These are phyloP conservation scores for Drosophila leonis DNA, from an alignment of 2,888 invertebrate species.

Conservation along the genomic window DNA sequence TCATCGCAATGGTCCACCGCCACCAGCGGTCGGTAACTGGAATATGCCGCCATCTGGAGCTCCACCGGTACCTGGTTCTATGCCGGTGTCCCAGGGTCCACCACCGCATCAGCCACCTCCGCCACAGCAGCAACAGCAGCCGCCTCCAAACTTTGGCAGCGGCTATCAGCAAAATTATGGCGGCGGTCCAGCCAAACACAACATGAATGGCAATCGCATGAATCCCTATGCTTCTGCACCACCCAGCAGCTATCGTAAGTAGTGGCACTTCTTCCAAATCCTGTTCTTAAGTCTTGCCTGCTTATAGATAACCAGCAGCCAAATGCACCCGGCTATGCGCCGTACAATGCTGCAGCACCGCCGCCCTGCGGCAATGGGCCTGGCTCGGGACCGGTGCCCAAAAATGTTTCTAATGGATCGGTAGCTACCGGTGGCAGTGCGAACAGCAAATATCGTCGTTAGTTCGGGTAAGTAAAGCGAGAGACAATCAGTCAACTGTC, in stretches of 20 bases:
- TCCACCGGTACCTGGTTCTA: slow-evolving; percentile 64
- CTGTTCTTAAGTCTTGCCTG: not conserved
- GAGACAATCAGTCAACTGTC: slow-evolving; percentile 6
- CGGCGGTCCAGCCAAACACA: slow-evolving; percentile 93
- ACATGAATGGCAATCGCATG: slow-evolving; percentile 90
- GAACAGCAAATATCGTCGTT: slow-evolving; percentile 77
- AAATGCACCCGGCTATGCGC: slow-evolving; percentile 62
- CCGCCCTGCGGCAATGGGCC: slow-evolving; percentile 57
- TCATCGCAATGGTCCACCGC: slow-evolving; percentile 69
- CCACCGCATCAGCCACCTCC: slow-evolving; percentile 60
- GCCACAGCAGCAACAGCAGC: slow-evolving; percentile 51
- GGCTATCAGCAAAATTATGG: slow-evolving; percentile 93
- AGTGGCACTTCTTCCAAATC: not conserved
- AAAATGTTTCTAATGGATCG: slow-evolving; percentile 68
- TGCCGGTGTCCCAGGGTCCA: slow-evolving; percentile 59
- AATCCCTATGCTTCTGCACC: slow-evolving; percentile 86
- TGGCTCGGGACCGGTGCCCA: slow-evolving; percentile 58
- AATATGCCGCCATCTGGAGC: slow-evolving; percentile 61
- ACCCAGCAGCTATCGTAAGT: slow-evolving; percentile 73
- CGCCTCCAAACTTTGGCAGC: slow-evolving; percentile 85
- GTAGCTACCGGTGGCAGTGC: slow-evolving; percentile 64
- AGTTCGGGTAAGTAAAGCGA: slow-evolving; percentile 57
- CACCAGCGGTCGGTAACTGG: slow-evolving; percentile 68
- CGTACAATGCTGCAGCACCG: slow-evolving; percentile 66
- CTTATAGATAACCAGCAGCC: slow-evolving; percentile 65